Conservation (phyloP, 2,113 vertebrate genomes). For the Cavia porcellus region DNA sequence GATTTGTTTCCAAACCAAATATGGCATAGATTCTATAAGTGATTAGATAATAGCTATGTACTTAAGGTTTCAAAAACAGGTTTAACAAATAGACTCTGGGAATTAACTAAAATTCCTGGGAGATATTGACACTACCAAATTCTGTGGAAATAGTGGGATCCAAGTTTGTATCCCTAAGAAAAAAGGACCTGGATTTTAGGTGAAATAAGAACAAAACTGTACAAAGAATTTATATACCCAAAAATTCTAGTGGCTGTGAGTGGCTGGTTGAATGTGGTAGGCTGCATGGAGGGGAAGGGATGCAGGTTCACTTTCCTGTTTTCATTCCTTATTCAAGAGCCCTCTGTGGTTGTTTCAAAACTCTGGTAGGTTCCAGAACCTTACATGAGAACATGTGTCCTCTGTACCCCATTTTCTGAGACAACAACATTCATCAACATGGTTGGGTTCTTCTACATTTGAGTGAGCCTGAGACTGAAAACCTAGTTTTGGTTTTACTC, state of each 20-base stretch:
- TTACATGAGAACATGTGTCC: not conserved
- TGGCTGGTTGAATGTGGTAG: not conserved
- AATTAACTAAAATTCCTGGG: not conserved
- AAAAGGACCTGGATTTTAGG: not conserved
- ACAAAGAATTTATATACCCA: not conserved
- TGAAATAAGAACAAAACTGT: not conserved
- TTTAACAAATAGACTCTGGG: not conserved
- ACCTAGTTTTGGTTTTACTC: not conserved
- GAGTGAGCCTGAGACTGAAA: not conserved
- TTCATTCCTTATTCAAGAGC: not conserved
- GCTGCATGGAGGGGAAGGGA: not conserved
- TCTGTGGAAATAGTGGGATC: not conserved
- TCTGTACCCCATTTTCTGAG: not conserved
- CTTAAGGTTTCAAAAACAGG: not conserved
- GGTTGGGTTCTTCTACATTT: not conserved
- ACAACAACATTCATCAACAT: too few species aligned
- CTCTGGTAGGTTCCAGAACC: not conserved
- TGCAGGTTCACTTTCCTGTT: not conserved
- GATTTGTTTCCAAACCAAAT: slow-evolving; percentile 7
- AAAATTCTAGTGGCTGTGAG: not conserved
- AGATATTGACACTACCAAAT: not conserved
- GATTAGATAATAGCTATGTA: not conserved
- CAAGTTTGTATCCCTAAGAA: not conserved
- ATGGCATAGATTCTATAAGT: not conserved
- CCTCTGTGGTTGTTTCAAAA: not conserved